Conservation (phyloP, 2,888 invertebrate species). For the Drosophila prolongata region DNA sequence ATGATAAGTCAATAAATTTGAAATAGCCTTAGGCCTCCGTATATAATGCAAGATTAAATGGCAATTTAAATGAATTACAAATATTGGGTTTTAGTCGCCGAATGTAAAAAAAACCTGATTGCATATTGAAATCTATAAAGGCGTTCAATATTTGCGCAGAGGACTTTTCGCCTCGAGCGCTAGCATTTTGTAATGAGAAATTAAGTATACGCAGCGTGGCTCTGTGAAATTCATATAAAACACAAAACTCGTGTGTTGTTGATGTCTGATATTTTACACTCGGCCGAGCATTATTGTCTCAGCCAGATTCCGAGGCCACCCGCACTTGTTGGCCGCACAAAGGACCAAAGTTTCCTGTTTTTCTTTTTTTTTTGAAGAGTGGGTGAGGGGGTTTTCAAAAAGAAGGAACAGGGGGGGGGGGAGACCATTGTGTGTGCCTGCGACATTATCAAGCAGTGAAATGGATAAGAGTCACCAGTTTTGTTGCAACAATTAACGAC, state of each 20-base stretch:
- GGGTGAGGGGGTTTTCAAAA: background rate
- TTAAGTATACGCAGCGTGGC: slow-evolving; percentile 36
- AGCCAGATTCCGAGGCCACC: slow-evolving; percentile 23
- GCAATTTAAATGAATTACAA: slow-evolving; percentile 64
- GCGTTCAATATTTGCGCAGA: slow-evolving; percentile 47
- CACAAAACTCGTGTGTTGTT: slow-evolving; percentile 22
- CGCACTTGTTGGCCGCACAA: slow-evolving; percentile 35
- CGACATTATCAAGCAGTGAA: slow-evolving; percentile 41
- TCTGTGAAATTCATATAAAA: background rate
- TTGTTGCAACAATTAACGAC: slow-evolving; percentile 68
- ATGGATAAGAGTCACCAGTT: slow-evolving; percentile 34
- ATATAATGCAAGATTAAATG: slow-evolving; percentile 22
- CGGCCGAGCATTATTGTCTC: slow-evolving; percentile 38
- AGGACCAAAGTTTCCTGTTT: slow-evolving; percentile 24
- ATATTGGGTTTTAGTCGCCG: slow-evolving; percentile 57
- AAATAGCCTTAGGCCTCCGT: slow-evolving; percentile 4
- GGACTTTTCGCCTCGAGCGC: slow-evolving; percentile 7
- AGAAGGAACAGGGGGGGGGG: background rate
- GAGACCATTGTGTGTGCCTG: slow-evolving; percentile 31
- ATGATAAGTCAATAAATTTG: slow-evolving; percentile 12
- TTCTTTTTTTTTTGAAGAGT: too few species aligned
- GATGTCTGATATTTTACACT: slow-evolving; percentile 43
- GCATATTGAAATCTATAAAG: slow-evolving; percentile 52
- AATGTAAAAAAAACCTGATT: slow-evolving; percentile 47
- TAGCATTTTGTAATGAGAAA: slow-evolving; percentile 37